Evolutionary conservation across 1,140 invertebrate genomes (phyloP).

Genomic region (Branchinecta lindahli): DNA sequence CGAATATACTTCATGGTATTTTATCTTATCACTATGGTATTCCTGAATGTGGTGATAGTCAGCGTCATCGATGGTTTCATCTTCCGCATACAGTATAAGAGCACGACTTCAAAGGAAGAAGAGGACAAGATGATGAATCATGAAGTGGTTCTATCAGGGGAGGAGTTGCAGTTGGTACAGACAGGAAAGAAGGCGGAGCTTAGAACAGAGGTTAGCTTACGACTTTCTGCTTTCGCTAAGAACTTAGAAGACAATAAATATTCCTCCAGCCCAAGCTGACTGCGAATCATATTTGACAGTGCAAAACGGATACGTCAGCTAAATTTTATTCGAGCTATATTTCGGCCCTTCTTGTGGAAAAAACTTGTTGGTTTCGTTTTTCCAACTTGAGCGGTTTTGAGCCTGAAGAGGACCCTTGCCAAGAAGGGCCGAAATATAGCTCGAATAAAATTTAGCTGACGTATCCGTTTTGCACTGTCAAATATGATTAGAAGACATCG

Average conservation of each 20-base stretch:
- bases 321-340: too few species aligned
- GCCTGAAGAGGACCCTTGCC: too few species aligned
- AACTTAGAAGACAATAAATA: slow-evolving; percentile 19
- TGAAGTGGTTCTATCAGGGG: slow-evolving; percentile 17
- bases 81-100: slow-evolving; percentile 74
- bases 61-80: slow-evolving; percentile 77
- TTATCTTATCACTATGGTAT: slow-evolving; percentile 78
- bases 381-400: too few species aligned
- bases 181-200: slow-evolving; percentile 10
- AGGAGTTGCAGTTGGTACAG: slow-evolving; percentile 15
- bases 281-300: too few species aligned
- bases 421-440: too few species aligned
- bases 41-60: slow-evolving; percentile 76
- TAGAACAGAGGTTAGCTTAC: slow-evolving; percentile 17
- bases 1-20: slow-evolving; percentile 77
- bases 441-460: too few species aligned
- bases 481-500: neutral
- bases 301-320: too few species aligned
- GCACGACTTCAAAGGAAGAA: slow-evolving; percentile 60
- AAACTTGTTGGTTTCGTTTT: too few species aligned
- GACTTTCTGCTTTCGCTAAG: slow-evolving; percentile 16
- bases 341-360: too few species aligned
- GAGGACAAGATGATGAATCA: slow-evolving; percentile 26
- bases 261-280: too few species aligned
- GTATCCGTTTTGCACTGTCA: too few species aligned